Conservation (phyloP, 2,113 vertebrate genomes). For the Orthonyx spaldingii region DNA sequence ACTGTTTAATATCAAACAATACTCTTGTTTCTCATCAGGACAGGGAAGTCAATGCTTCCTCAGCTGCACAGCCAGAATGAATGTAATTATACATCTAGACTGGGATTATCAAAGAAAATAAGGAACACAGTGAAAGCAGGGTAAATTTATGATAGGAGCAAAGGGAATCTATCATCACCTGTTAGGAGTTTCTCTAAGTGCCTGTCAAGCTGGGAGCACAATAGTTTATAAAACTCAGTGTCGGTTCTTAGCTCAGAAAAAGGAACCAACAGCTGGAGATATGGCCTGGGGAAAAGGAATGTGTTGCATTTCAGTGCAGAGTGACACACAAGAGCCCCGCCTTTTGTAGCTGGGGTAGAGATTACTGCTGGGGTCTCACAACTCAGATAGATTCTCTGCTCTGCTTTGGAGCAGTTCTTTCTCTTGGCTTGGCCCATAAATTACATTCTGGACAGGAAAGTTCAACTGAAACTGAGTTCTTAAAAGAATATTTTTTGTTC, state of each 20-base stretch:
- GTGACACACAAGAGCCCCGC: background rate
- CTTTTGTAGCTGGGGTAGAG: background rate
- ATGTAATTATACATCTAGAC: background rate
- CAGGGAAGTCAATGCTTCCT: background rate
- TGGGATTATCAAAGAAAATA: background rate
- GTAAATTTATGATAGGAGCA: background rate
- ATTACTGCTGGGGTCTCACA: background rate
- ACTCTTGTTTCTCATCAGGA: conserved; percentile 21
- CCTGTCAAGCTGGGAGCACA: background rate
- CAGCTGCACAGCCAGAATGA: background rate
- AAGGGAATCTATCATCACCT: background rate
- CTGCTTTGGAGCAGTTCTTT: background rate
- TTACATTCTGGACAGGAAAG: background rate
- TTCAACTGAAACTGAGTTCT: background rate
- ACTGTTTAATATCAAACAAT: conserved; percentile 51
- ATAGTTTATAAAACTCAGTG: background rate
- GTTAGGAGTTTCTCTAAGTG: background rate
- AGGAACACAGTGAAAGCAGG: background rate
- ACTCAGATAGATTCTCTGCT: background rate
- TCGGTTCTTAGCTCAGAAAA: background rate
- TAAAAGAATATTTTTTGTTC: background rate
- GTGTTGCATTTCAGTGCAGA: background rate
- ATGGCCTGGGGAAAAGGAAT: background rate
- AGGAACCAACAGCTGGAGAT: background rate
- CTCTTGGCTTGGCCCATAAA: background rate